Evolutionary conservation across 2,797 vertebrate species (phyloP), one percentile per base, ranked within the genome.

Genomic region (Myripristis jacobus): DNA sequence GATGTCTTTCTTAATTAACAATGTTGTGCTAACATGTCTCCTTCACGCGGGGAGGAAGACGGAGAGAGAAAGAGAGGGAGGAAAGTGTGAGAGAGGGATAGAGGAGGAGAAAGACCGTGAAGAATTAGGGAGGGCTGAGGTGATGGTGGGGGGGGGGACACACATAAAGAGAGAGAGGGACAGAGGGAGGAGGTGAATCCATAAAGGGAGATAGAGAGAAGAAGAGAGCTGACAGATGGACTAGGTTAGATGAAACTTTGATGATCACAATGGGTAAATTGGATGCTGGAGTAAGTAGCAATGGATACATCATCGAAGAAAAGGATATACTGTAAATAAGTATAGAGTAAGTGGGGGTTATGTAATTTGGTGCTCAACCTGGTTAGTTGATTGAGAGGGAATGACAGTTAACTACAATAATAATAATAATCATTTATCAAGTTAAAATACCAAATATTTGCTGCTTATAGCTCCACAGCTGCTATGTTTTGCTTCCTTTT

Each of bases 1-100:
- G 56, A 67, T 69, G 79, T 88, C 85, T 75, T 69, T 73, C 46
- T 79, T 89, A 86, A 89, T 92, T 87, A 89, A 79, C 52, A 16
- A 75, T 77, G 81, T 60, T 50, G 81, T 69, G 79, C 64, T 27
- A 82, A 79, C 79, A 19, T 36, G 61, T 52, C 52, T 82, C 43
- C 51, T 2, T 52, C 71, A 77, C 75, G 51, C 25, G 0, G 22
- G 18, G 50, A 67, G 19, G 25, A 41, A 50, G 67, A 69, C 27
- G 59, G 44, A 54, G 65, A 12, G 25, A 67, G 27, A 29, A 22
- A 63, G 65, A 12, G 25, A 67, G 27, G 25, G 25, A 63, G 51
- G 27, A 71, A 79, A 63, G 65, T 64, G 73, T 51, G 64, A 61
- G 24, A 38, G 22, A 43, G 29, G 9, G 18, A 43, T 6, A 2